Evolutionary conservation across 2,113 vertebrate genomes (phyloP).

Genomic region (Cygnus buccinator): DNA sequence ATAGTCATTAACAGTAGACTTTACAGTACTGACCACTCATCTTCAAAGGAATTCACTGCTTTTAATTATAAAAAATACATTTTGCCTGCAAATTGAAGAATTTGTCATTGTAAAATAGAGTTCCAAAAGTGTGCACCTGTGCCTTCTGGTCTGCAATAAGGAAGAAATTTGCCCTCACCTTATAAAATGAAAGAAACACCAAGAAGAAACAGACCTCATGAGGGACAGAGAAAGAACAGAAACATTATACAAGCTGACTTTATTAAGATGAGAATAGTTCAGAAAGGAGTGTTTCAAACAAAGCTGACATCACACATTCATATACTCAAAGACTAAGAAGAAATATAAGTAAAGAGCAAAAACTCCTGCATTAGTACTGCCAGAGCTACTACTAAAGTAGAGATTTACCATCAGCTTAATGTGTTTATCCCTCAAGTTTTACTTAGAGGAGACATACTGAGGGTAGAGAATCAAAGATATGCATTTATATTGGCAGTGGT

Average conservation of each 20-base stretch:
- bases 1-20: neutral
- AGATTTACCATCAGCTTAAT: constrained; percentile 14
- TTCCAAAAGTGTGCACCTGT: neutral
- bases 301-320: neutral
- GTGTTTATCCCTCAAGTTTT: neutral
- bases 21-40: neutral
- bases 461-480: constrained; percentile 12
- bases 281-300: constrained; percentile 24
- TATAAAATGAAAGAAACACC: neutral
- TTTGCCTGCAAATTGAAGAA: neutral
- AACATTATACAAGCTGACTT: constrained; percentile 36
- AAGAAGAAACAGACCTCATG: neutral
- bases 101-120: neutral
- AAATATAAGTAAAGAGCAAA: neutral
- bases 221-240: neutral
- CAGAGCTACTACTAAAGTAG: neutral
- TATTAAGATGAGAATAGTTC: constrained; percentile 50
- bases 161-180: neutral
- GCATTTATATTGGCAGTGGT: neutral
- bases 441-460: neutral
- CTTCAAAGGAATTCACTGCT: constrained; percentile 8
- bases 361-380: neutral
- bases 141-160: neutral
- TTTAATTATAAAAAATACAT: constrained; percentile 5
- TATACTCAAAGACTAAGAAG: neutral